Percentiles rank a stretch among this genome's conserved stretches.
phyloP scores from a whole-genome alignment of 2,797 vertebrate genomes.

The Astyanax mexicanus region DNA sequence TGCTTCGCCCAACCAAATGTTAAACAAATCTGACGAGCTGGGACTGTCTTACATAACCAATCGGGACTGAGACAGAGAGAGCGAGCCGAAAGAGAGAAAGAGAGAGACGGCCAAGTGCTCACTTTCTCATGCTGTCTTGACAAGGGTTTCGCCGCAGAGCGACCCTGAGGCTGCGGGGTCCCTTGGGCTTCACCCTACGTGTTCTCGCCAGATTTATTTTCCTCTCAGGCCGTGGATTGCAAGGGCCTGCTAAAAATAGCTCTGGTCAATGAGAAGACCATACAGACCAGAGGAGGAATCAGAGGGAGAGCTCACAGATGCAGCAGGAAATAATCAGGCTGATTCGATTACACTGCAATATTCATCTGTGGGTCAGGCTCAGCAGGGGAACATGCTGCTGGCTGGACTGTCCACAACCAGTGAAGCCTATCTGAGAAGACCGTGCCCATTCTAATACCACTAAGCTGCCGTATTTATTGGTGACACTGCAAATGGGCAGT shows the following conservation, averaged over 20 bases:
- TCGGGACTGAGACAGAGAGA: neutral
- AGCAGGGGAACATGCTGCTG: conserved; percentile 51
- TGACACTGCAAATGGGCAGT: neutral
- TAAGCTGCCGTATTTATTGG: neutral
- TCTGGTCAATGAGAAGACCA: conserved; percentile 52
- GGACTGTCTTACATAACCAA: conserved; percentile 72
- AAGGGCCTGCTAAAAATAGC: conserved; percentile 50
- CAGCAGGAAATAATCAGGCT: conserved; percentile 72
- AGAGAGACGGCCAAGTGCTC: conserved; percentile 61
- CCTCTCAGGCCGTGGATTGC: conserved; percentile 43
- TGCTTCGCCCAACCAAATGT: conserved; percentile 74
- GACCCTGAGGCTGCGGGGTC: conserved; percentile 48
- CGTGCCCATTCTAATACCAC: neutral
- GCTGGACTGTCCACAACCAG: neutral
- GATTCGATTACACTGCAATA: conserved; percentile 75
- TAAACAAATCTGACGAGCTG: conserved; percentile 77
- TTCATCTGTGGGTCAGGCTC: conserved; percentile 65
- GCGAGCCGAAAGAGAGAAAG: conserved; percentile 39
- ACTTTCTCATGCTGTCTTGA: conserved; percentile 56
- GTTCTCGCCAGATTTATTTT: conserved; percentile 52
- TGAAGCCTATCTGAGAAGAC: neutral
- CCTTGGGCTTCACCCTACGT: conserved; percentile 29
- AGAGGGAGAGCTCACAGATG: conserved; percentile 14
- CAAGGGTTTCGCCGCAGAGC: conserved; percentile 43
- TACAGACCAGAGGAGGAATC: conserved; percentile 17